These are phyloP conservation scores for Dendrocincla tyrannina DNA, from an alignment of 2,797 vertebrate genomes.

Conservation along the genomic window DNA sequence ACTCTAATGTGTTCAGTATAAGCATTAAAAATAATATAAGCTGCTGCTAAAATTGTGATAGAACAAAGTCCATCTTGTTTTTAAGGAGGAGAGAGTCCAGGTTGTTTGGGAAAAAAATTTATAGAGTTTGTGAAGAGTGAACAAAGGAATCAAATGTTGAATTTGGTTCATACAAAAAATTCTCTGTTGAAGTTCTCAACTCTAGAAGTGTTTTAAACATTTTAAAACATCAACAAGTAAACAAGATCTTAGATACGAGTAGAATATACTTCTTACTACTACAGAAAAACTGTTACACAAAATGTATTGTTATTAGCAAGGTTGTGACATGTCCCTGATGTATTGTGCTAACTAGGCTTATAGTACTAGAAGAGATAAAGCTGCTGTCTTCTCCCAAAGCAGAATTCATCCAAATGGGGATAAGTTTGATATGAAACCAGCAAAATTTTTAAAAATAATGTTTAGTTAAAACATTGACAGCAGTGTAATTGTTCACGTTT, in stretches of 20 bases:
- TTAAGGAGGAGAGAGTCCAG: neutral
- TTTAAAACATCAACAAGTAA: neutral
- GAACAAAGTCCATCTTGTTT: slow-evolving; percentile 30
- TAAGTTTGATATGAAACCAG: neutral
- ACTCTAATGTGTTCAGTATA: neutral
- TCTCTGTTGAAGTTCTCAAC: neutral
- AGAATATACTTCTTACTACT: neutral
- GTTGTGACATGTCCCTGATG: neutral
- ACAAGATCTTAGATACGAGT: neutral
- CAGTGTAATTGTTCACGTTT: neutral
- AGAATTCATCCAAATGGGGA: neutral
- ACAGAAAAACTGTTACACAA: neutral
- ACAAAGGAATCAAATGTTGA: neutral
- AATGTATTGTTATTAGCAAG: neutral
- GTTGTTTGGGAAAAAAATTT: neutral
- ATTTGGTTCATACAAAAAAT: neutral
- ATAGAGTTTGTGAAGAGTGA: neutral
- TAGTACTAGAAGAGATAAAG: neutral
- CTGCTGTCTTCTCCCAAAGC: neutral
- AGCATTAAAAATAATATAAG: neutral
- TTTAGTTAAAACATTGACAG: neutral
- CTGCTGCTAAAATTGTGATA: slow-evolving; percentile 22
- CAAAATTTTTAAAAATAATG: neutral
- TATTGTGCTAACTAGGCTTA: neutral
- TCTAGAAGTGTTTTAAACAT: neutral